A percentile compares a stretch with the other conserved stretches of the same genome.
These are phyloP conservation scores for Rhorus exstirpatorius DNA, from an alignment of 2,888 invertebrate genomes.

Conservation along the genomic window DNA sequence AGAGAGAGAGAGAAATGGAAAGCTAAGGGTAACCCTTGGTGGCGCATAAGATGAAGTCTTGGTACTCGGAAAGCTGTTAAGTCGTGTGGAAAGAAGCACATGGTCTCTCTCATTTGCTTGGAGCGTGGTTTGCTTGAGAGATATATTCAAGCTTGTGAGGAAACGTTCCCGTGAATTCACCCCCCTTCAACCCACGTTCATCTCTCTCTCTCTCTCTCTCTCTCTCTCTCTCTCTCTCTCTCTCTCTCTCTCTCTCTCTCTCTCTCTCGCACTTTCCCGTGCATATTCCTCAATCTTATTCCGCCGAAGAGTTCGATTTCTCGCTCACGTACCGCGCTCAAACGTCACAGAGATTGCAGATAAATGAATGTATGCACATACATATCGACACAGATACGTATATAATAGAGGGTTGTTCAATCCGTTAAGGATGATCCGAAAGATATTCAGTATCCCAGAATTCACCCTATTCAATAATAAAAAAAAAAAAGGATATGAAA, in stretches of 20 bases:
- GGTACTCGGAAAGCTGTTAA: constrained; percentile 68
- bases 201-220: constrained; percentile 11
- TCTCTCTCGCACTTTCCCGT: neutral
- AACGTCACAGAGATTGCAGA: constrained; percentile 39
- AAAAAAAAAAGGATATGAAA: too few relatives aligned
- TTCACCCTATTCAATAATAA: too few relatives aligned
- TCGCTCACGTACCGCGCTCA: constrained; percentile 44
- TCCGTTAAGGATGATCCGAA: constrained; percentile 2
- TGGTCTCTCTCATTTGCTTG: constrained; percentile 51
- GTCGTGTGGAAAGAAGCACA: constrained; percentile 73
- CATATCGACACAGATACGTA: neutral
- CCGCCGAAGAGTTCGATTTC: constrained; percentile 50
- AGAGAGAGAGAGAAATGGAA: constrained; percentile 14
- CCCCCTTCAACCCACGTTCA: too few relatives aligned
- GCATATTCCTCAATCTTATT: constrained; percentile 42
- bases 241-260: constrained; percentile 3
- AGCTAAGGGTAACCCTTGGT: constrained; percentile 41
- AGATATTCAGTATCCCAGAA: constrained; percentile 38
- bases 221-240: neutral
- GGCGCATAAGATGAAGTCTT: constrained; percentile 41
- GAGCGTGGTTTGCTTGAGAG: constrained; percentile 29
- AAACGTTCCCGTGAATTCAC: constrained; percentile 58
- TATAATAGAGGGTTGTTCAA: constrained; percentile 14
- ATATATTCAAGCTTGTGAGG: constrained; percentile 69
- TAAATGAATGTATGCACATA: constrained; percentile 3